A percentile compares a stretch with the other conserved stretches of the same genome.
Evolutionary conservation across 1,140 invertebrate genomes (phyloP).

Genomic region (Lepidurus arcticus): DNA sequence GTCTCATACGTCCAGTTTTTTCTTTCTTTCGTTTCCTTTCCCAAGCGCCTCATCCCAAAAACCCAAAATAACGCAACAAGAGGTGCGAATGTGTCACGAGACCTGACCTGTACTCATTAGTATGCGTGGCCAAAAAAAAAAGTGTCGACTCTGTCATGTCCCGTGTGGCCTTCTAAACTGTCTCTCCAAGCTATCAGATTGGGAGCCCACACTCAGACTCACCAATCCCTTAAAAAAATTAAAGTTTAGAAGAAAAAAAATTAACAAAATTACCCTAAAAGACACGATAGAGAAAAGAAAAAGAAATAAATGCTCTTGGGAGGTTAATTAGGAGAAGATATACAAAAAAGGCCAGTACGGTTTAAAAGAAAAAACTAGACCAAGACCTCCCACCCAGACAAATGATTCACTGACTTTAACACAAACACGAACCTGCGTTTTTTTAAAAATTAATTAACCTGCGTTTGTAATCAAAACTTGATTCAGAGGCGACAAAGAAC

Average conservation of each 20-base stretch:
- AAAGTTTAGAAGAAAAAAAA: not conserved
- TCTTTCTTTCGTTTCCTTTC: not conserved
- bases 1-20: not conserved
- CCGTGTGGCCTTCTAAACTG: conserved; percentile 21
- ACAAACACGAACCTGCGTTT: no score
- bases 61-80: not conserved
- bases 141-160: conserved; percentile 12
- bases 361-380: no score
- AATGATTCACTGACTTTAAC: no score
- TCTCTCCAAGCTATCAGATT: not conserved
- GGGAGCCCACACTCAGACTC: not conserved
- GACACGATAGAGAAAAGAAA: not conserved
- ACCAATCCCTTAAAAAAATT: not conserved
- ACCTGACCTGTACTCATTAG: conserved; percentile 25
- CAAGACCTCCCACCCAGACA: no score
- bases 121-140: conserved; percentile 1
- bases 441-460: no score
- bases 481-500: no score
- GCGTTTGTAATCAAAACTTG: no score
- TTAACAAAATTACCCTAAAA: not conserved
- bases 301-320: not conserved
- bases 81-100: conserved; percentile 24
- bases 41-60: not conserved
- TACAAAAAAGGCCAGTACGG: no score
- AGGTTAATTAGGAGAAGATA: not conserved